Evolutionary conservation across 2,888 invertebrate genomes (phyloP), one percentile per base, ranked within the genome.

Genomic region (Scaptomyza cyrtandrae): DNA sequence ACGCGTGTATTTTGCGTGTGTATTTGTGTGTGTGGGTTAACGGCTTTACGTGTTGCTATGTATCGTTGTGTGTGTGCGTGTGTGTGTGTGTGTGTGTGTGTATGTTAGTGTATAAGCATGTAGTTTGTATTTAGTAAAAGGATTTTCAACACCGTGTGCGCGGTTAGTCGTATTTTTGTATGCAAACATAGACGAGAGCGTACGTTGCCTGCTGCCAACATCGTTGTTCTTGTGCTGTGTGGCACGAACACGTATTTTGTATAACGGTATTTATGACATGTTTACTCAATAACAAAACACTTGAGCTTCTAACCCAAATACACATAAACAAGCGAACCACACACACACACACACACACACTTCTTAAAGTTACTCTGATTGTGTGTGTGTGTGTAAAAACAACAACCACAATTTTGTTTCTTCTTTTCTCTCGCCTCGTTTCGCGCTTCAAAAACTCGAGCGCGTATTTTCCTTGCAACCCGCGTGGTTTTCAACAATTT

Each of bases 271-370:
- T 81, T 84, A 81, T 78, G 78, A 84, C 84, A 80, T 83, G 80
- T 83, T 80, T 80, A 83, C 80, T 80, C 80, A 80, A 80, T 80
- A 80, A 80, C 80, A 80, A 80, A 80, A 78, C 80, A 80, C 84
- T 80, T 83, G 84, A 74, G 80, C 80, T 77, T 80, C 84, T 80
- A 80, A 80, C 80, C 80, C 80, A 81, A 84, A 81, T 81, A 81
- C 84, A 84, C 75, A 83, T 80, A 81, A 83, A 83, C 72, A 84
- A 66, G 74, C 70, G 54, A 83, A 73, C 69, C 71, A 62, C 78
- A 71, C 41, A 52, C 53, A 37, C 48, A 31, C 45, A 62, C 19
- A 61, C 56, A 49, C 53, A 44, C 7, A 46, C 16, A 29, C n/a
- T 29, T 27, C 35, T 43, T 27, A 6, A 14, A 50, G 29, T 33